Percentiles rank a stretch among this genome's conserved stretches.
These are phyloP conservation scores for Hydrotaea cyrtoneurina DNA, from an alignment of 2,888 invertebrate genomes.

Conservation along the genomic window DNA sequence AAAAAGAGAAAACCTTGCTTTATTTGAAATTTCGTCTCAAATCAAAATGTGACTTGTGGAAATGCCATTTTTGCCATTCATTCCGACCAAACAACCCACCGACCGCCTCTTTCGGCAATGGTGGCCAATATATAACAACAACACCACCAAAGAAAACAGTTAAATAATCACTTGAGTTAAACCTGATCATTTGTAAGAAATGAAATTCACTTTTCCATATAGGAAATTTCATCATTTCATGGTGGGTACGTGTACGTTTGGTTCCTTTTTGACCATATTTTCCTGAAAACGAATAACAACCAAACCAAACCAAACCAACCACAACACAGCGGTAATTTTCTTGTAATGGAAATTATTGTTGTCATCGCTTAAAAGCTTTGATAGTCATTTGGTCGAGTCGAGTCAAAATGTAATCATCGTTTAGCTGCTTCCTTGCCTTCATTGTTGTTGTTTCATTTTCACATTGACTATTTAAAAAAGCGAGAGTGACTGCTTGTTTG, in stretches of 20 bases:
- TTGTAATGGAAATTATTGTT: slow-evolving; percentile 2
- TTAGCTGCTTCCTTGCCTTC: background rate
- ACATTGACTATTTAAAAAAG: background rate
- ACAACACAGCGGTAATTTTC: background rate
- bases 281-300: background rate
- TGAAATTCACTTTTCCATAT: slow-evolving; percentile 7
- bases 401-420: background rate
- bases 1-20: too few species aligned
- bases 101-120: background rate
- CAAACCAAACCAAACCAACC: background rate
- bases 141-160: background rate
- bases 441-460: background rate
- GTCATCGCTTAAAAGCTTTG: background rate
- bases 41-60: slow-evolving; percentile 22
- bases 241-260: background rate
- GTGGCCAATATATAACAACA: background rate
- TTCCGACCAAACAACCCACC: background rate
- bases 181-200: background rate
- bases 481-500: slow-evolving; percentile 6
- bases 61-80: background rate
- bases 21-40: background rate
- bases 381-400: background rate
- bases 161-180: background rate
- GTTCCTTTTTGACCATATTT: background rate
- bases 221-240: slow-evolving; percentile 2